Evolutionary conservation across 2,113 vertebrate species (phyloP), one percentile per base, ranked within the genome.

Genomic region (Etheostoma spectabile): DNA sequence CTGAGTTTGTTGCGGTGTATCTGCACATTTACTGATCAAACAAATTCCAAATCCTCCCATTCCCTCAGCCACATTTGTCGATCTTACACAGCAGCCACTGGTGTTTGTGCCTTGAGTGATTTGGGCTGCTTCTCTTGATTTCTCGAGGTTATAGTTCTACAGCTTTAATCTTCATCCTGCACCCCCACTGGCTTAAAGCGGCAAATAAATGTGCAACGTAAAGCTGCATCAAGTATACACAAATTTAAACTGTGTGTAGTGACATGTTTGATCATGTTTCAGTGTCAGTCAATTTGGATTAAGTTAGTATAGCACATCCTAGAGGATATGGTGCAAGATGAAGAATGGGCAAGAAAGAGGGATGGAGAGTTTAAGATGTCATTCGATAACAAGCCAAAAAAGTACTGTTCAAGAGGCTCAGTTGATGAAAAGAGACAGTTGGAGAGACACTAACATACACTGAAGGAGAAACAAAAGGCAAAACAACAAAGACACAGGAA

Each of bases 11-110:
- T 74, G 19, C 46, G 45, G 27, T 16, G 48, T 30, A 66, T 80
- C 77, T 59, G 74, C 75, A 76, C 61, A 74, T 81, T 75, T 51
- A 56, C 65, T 61, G 80, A 81, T 90, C 80, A 87, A 80, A 87
- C 79, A 0, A 24, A 27, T 66, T 77, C 65, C 13, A 67, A 59
- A 68, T 67, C 70, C 70, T 64, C 74, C 30, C 61, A 65, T 46
- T 77, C 57, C 75, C 48, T 42, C 24, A 42, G 67, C 69, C 16
- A 46, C 48, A 52, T 67, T 46, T 33, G 62, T 74, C 6, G 6
- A 60, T 74, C 51, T 62, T 57, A 78, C 48, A 48, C 70, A 66
- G 76, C 68, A 57, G 76, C 38, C 42, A 21, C 30, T 70, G 71
- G 56, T 77, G 76, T 79, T 88, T 74, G 63, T 65, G 82, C 66